Base-by-base conservation (phyloP, 2,888 invertebrate species). In the Macaria liturata region DNA sequence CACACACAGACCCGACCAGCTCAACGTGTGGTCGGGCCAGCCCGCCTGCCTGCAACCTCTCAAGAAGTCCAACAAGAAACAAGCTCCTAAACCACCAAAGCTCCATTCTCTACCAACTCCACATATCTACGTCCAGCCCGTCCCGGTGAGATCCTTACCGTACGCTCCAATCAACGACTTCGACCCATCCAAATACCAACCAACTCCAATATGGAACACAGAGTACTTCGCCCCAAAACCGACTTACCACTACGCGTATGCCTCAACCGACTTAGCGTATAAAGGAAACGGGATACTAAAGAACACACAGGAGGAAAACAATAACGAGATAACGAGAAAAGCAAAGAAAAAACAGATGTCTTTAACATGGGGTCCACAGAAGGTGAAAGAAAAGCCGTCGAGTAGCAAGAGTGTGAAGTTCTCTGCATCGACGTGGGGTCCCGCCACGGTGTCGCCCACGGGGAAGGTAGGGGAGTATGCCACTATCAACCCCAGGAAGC, bases 401-500 rank as follows among this genome's bases (percentile, higher is more conserved):
- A 32, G 46, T 9, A 46, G 58, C 20, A 67, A 67, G 39, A 59
- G 61, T 7, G 66, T 66, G 47, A 44, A 64, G 51, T 67, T 67
- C 5, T 54, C 54, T 3, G 59, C 64, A 20, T 57, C 60, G 31
- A 67, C 67, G 20, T 67, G 67, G 67, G 67, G 67, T 6, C 65
- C 65, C 44, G 34, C 20, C 45, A 57, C 53, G 59, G 64, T 46
- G 61, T 8, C 8, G 61, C 72, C 7, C 5, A 5, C 6, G 8
- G 42, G 42, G 0, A n/a, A 9, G 9, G 42, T 9, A 1, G 74
- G 75, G 0, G 69, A 75, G 4, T 82, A 81, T 56, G 83, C 83
- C 0, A 82, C 81, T 3, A 76, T 83, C 39, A 72, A 80, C 59
- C 83, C 83, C 0, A 68, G 75, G 42, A 79, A 81, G 39, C 66